phyloP scores from a whole-genome alignment of 92 coral and sea anemone species.

The Zoanthus solanderi region DNA sequence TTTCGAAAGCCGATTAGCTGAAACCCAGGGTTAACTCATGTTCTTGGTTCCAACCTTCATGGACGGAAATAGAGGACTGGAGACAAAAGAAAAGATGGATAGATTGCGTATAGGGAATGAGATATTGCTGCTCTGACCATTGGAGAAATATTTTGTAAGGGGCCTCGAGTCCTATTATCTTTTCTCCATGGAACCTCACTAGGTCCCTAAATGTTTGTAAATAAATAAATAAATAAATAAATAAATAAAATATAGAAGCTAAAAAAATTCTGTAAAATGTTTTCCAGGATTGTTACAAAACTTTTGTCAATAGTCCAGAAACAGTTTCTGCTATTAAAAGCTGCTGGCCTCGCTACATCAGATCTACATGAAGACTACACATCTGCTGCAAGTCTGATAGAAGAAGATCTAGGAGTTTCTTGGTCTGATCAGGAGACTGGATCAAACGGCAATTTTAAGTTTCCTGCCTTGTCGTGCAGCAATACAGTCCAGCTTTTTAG shows the following conservation, averaged over 20 bases:
- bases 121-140: too few relatives aligned
- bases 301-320: slow-evolving; percentile 71
- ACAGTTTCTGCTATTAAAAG: slow-evolving; percentile 82
- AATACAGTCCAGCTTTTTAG: slow-evolving; percentile 36
- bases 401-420: slow-evolving; percentile 79
- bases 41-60: too few relatives aligned
- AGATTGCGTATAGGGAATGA: too few relatives aligned
- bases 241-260: background rate
- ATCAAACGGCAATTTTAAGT: slow-evolving; percentile 40
- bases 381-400: slow-evolving; percentile 66
- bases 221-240: too few relatives aligned
- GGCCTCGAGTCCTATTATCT: too few relatives aligned
- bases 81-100: too few relatives aligned
- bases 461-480: slow-evolving; percentile 33
- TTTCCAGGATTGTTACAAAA: slow-evolving; percentile 70
- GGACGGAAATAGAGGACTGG: too few relatives aligned
- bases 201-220: too few relatives aligned
- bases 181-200: too few relatives aligned
- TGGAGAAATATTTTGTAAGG: too few relatives aligned
- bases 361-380: slow-evolving; percentile 78
- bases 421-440: slow-evolving; percentile 93
- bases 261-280: background rate
- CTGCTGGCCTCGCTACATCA: slow-evolving; percentile 86
- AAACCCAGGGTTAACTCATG: too few relatives aligned
- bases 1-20: too few relatives aligned